Conservation (phyloP, 2,888 invertebrate species). For the Hanleya hanleyi region DNA sequence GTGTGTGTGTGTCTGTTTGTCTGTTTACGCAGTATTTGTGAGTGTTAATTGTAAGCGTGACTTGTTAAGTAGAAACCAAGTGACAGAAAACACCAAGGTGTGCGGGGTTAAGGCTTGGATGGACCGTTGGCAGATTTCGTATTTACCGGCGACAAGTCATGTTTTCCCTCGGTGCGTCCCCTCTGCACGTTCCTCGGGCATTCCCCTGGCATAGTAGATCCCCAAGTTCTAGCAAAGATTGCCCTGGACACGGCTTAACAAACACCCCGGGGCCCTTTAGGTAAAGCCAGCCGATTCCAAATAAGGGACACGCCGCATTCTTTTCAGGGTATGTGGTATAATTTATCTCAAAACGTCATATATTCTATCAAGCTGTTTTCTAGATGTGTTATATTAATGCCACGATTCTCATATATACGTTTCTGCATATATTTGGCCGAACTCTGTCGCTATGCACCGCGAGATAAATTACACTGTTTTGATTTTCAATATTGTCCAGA, state of each 20-base stretch:
- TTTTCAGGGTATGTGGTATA: too few species aligned
- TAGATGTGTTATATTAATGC: background rate
- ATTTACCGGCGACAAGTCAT: background rate
- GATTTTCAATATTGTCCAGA: too few species aligned
- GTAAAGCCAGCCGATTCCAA: too few species aligned
- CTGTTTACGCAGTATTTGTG: background rate
- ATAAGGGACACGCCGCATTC: too few species aligned
- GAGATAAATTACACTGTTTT: too few species aligned
- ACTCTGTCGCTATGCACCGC: too few species aligned
- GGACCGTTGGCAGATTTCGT: background rate
- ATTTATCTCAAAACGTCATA: too few species aligned
- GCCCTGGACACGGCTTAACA: too few species aligned
- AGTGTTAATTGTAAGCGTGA: slow-evolving; percentile 1
- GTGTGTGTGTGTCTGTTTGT: background rate
- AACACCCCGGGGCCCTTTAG: background rate
- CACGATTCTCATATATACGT: too few species aligned
- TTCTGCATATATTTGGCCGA: too few species aligned
- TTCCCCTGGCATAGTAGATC: background rate
- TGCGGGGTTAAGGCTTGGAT: background rate
- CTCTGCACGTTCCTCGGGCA: background rate
- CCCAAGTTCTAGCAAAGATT: too few species aligned
- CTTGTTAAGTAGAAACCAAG: background rate
- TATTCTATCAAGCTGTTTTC: background rate
- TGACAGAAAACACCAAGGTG: background rate
- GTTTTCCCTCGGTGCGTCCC: background rate